Base-by-base conservation (phyloP, 2,113 vertebrate genomes). In the Apodemus speciosus region DNA sequence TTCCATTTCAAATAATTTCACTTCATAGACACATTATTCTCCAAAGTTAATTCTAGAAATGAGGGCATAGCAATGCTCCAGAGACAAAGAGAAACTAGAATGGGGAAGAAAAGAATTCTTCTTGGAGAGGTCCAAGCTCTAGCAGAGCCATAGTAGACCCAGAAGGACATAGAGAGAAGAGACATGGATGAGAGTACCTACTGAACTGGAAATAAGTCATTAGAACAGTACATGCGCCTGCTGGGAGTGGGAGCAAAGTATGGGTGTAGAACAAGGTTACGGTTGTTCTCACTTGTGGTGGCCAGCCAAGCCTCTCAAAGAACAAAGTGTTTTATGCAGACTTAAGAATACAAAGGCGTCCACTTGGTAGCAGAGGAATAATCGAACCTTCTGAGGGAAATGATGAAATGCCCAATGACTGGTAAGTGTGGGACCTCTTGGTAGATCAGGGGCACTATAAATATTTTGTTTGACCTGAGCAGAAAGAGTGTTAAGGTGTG, bases 1-100 rank as follows among this genome's bases (percentile, higher is more conserved):
- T 88, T 94, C 91, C 85, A 68, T 15, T 81, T 60, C 3, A 92
- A 77, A 62, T 72, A 85, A 80, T 77, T 88, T 62, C 8, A 93
- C 7, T 25, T 14, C 25, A 85, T 25, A 81, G 73, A 84, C 1
- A 89, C 18, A 89, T 94, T 76, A 46, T 76, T 64, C 66, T 60
- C 40, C 25, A 91, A 62, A 75, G 64, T 30, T 87, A 91, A 79
- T 84, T 89, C 64, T 85, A 80, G 35, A 14, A 66, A 72, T 46
- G 35, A 92, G 25, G 43, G 75, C 56, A 16, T 85, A 4, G n/a
- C 79, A 85, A 58, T 75, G 35, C 30, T 9, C 0, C 30, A 85
- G 43, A 91, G 92, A 83, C 27, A 68, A 32, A 58, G 66, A 40
- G 60, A 62, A 73, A 91, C 75, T 16, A 56, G 23, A 0, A 81